phyloP scores from a whole-genome alignment of 1,140 invertebrate species.

The Bicyclus anynana region DNA sequence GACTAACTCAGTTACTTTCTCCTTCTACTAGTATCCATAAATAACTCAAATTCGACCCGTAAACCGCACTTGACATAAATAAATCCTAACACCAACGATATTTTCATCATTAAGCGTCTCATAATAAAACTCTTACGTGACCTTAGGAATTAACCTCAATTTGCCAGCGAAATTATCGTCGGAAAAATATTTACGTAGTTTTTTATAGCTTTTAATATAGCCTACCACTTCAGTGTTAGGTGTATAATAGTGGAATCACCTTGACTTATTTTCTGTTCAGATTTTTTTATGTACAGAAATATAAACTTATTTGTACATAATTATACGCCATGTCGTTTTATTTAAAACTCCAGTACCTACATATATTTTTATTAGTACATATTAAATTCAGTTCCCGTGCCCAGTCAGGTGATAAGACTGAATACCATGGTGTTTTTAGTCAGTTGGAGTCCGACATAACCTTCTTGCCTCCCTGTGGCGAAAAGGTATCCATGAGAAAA shows the following conservation, averaged over 20 bases:
- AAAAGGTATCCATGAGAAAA: no score
- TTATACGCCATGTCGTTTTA: no score
- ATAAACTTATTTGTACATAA: background rate
- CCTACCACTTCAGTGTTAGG: background rate
- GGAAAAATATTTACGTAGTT: background rate
- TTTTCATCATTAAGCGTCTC: background rate
- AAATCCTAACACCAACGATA: background rate
- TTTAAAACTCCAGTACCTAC: no score
- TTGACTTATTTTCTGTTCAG: background rate
- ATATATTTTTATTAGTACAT: no score
- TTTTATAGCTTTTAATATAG: slow-evolving; percentile 1
- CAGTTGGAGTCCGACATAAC: no score
- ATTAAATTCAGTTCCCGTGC: no score
- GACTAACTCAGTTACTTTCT: no score
- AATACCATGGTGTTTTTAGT: no score
- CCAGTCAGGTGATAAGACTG: no score
- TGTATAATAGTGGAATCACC: background rate
- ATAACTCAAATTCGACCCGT: background rate
- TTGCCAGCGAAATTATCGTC: background rate
- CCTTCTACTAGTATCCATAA: background rate
- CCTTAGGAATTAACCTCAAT: slow-evolving; percentile 1
- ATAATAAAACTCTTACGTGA: background rate
- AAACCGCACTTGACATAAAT: background rate
- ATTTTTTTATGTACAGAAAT: background rate
- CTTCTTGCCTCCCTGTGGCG: no score